Conservation (phyloP, 2,113 vertebrate genomes). For the Sturnira hondurensis region DNA sequence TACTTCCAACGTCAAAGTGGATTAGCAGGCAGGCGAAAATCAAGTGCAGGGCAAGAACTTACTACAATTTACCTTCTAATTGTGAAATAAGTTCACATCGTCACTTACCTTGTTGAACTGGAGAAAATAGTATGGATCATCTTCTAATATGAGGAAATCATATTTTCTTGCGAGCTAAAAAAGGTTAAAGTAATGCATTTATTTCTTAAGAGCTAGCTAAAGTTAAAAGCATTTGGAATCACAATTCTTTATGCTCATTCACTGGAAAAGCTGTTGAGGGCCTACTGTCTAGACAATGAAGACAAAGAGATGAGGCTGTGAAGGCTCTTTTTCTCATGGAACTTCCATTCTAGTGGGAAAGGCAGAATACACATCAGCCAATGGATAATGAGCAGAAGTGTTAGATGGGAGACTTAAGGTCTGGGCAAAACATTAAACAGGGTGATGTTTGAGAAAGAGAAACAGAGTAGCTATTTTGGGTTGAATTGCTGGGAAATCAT, state of each 20-base stretch:
- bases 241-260: neutral
- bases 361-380: neutral
- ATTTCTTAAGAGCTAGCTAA: neutral
- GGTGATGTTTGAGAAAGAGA: neutral
- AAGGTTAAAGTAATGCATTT: constrained; percentile 32
- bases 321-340: neutral
- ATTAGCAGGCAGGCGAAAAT: neutral
- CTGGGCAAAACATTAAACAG: neutral
- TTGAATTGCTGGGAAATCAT: neutral
- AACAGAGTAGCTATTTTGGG: neutral
- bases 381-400: neutral
- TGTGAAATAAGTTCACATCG: neutral
- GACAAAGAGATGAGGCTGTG: neutral
- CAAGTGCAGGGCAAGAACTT: neutral
- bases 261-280: neutral
- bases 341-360: neutral
- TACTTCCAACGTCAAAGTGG: neutral
- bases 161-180: constrained; percentile 91
- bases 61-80: neutral
- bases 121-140: constrained; percentile 97
- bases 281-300: neutral
- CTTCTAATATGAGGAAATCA: constrained; percentile 96
- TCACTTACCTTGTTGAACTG: constrained; percentile 92
- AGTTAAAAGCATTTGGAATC: neutral
- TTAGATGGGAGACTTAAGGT: neutral